These are phyloP conservation scores for Apamea monoglypha DNA, from an alignment of 2,888 invertebrate genomes.

Conservation along the genomic window DNA sequence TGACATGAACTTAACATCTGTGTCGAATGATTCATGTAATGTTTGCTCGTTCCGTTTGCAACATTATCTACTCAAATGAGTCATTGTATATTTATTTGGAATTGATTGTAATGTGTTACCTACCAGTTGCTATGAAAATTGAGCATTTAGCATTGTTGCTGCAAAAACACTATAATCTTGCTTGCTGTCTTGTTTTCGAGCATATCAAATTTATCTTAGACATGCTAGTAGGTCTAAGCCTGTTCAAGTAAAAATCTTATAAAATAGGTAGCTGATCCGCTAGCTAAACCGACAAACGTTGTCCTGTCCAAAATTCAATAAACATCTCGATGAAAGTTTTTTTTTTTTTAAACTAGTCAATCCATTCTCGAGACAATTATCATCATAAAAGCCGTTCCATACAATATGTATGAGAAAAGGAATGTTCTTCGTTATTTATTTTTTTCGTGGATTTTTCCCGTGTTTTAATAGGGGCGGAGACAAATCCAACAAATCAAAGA, in stretches of 20 bases:
- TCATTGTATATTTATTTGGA: slow-evolving; percentile 34
- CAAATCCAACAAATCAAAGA: too few relatives aligned
- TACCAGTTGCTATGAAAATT: slow-evolving; percentile 6
- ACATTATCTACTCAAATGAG: slow-evolving; percentile 43
- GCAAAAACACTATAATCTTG: not conserved
- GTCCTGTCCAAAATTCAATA: too few relatives aligned
- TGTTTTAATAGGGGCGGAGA: too few relatives aligned
- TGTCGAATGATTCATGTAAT: slow-evolving; percentile 46
- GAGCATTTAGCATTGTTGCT: not conserved
- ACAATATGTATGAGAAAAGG: too few relatives aligned
- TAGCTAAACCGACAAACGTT: too few relatives aligned
- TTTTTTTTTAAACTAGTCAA: too few relatives aligned
- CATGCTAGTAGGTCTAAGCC: not conserved
- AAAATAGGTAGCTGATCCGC: not conserved
- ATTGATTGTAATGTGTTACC: slow-evolving; percentile 16
- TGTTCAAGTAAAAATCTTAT: not conserved
- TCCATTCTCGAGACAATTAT: too few relatives aligned
- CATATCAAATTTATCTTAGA: not conserved
- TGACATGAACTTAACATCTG: slow-evolving; percentile 48
- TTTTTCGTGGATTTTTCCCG: too few relatives aligned
- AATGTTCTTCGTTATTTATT: too few relatives aligned
- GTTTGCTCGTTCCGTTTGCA: slow-evolving; percentile 24
- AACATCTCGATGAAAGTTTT: too few relatives aligned
- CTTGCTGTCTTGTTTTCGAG: not conserved
- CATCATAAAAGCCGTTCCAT: too few relatives aligned